phyloP scores from a whole-genome alignment of 2,113 vertebrate genomes.

The Sclerurus mexicanus region DNA sequence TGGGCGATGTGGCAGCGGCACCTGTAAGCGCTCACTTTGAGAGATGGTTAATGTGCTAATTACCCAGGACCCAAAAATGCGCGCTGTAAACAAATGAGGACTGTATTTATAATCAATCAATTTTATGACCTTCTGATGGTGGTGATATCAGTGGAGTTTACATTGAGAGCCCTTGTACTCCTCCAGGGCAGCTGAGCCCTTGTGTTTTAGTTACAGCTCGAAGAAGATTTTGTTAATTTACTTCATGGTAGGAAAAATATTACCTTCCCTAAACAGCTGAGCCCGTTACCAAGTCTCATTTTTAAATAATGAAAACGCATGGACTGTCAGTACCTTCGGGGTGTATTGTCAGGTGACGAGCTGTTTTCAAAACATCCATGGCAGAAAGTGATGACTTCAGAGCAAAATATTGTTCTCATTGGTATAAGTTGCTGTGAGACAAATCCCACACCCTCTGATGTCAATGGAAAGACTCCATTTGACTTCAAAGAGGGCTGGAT shows the following conservation, averaged over 20 bases:
- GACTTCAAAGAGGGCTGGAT: slow-evolving; percentile 54
- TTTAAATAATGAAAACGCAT: slow-evolving; percentile 51
- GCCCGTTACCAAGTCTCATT: neutral
- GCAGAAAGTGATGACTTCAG: slow-evolving; percentile 62
- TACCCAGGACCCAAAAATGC: slow-evolving; percentile 93
- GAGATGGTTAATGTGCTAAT: slow-evolving; percentile 89
- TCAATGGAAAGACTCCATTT: slow-evolving; percentile 45
- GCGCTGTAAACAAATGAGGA: slow-evolving; percentile 93
- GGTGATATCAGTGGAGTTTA: slow-evolving; percentile 97
- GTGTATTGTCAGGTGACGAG: slow-evolving; percentile 60
- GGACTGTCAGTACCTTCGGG: slow-evolving; percentile 53
- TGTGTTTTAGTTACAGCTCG: slow-evolving; percentile 63
- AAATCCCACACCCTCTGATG: slow-evolving; percentile 64
- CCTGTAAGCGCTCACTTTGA: slow-evolving; percentile 95
- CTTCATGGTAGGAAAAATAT: slow-evolving; percentile 69
- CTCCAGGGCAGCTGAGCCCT: slow-evolving; percentile 90
- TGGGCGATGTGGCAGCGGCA: slow-evolving; percentile 70
- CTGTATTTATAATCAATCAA: slow-evolving; percentile 99
- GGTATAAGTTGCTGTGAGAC: slow-evolving; percentile 59
- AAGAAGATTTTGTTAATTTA: slow-evolving; percentile 70
- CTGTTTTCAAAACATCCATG: slow-evolving; percentile 41
- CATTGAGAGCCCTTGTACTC: slow-evolving; percentile 84
- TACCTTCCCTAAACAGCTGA: slow-evolving; percentile 65
- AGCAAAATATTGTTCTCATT: slow-evolving; percentile 67
- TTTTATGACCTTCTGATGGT: slow-evolving; percentile 98